Evolutionary conservation across 2,113 vertebrate species (phyloP).

Genomic region (Tenebrosternarchus preto): DNA sequence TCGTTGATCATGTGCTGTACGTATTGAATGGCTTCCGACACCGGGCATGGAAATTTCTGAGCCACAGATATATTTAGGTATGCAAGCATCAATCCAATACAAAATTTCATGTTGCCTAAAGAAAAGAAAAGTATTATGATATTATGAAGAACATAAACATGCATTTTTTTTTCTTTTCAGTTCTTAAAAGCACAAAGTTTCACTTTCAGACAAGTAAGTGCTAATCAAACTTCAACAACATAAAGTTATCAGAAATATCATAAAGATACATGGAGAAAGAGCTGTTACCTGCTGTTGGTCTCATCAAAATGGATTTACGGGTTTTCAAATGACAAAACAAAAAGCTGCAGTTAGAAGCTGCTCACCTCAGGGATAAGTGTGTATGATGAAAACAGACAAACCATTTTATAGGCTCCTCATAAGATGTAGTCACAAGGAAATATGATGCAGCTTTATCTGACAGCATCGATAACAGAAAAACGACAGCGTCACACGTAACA

Average conservation of each 20-base stretch:
- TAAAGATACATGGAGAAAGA: not conserved
- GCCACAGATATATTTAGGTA: not conserved
- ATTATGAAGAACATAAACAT: not conserved
- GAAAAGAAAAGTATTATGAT: not conserved
- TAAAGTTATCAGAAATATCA: not conserved
- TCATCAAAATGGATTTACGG: slow-evolving; percentile 13
- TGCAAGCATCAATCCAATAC: not conserved
- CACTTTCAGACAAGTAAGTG: not conserved
- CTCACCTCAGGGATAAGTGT: not conserved
- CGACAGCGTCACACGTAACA: not conserved
- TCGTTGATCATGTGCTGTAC: accelerated
- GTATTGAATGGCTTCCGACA: accelerated
- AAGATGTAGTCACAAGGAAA: not conserved
- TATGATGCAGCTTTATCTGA: not conserved
- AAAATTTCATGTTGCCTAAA: not conserved
- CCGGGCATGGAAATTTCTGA: not conserved
- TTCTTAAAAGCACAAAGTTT: too few relatives aligned
- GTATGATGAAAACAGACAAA: not conserved
- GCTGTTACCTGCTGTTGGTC: slow-evolving; percentile 15
- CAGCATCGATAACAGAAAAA: not conserved
- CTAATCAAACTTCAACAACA: not conserved
- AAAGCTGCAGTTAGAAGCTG: not conserved
- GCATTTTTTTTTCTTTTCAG: too few relatives aligned
- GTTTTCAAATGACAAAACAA: not conserved
- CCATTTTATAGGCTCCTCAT: not conserved